phyloP scores from a whole-genome alignment of 2,888 invertebrate species.

The Folsomia candida region DNA sequence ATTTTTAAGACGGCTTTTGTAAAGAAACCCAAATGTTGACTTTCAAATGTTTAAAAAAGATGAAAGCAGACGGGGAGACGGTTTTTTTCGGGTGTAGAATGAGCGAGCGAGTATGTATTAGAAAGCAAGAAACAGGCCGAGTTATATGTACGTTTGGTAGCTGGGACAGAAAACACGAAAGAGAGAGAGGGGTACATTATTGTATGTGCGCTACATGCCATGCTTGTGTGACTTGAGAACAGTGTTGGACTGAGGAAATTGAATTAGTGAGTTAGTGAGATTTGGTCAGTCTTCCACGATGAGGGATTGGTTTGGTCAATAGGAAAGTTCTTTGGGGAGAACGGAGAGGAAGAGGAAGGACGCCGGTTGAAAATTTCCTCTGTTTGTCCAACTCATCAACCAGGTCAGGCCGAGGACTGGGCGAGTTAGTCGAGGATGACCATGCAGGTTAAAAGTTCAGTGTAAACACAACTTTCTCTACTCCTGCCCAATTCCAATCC shows the following conservation, averaged over 20 bases:
- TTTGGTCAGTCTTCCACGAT: background rate
- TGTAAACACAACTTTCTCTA: background rate
- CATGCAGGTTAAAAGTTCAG: background rate
- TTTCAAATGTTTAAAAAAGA: background rate
- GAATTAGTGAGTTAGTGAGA: conserved; percentile 5
- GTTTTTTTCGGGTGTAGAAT: too few species aligned
- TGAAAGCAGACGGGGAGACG: background rate
- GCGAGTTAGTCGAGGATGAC: background rate
- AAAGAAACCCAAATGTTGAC: background rate
- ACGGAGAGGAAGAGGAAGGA: background rate
- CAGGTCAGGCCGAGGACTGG: background rate
- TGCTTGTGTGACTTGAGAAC: background rate
- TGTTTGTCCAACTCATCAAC: background rate
- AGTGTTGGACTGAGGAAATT: background rate
- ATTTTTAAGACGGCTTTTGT: too few species aligned
- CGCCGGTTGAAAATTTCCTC: background rate
- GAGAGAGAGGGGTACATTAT: too few species aligned
- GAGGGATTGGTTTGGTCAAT: conserved; percentile 18
- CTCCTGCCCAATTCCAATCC: too few species aligned
- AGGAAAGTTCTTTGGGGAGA: background rate
- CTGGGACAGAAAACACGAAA: too few species aligned
- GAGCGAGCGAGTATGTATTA: too few species aligned
- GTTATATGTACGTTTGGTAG: too few species aligned
- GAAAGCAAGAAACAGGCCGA: too few species aligned
- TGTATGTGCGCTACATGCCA: too few species aligned